These are phyloP conservation scores for Lamellibrachia luymesi DNA, from an alignment of 1,140 invertebrate genomes.

Conservation along the genomic window DNA sequence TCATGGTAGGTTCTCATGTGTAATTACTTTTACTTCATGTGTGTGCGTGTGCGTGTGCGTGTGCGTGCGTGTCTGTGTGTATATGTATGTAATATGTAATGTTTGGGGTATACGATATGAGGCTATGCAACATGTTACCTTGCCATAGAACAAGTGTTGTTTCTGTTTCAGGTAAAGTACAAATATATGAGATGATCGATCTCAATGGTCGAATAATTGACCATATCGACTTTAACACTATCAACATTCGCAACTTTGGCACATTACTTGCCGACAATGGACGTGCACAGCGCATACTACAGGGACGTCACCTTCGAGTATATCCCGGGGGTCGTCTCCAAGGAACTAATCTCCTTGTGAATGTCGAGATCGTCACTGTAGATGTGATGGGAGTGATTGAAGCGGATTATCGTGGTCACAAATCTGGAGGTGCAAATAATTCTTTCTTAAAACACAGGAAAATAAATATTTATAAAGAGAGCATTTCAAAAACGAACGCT, in stretches of 20 bases:
- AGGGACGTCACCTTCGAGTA: slow-evolving; percentile 32
- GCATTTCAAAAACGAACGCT: too few species aligned
- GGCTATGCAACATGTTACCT: not conserved
- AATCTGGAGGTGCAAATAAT: slow-evolving; percentile 32
- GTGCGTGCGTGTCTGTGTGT: too few species aligned
- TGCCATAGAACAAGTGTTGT: not conserved
- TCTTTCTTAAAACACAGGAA: not conserved
- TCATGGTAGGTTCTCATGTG: slow-evolving; percentile 31
- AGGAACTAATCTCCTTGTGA: slow-evolving; percentile 32
- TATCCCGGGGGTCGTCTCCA: slow-evolving; percentile 33
- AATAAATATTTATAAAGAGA: not conserved
- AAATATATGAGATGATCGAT: slow-evolving; percentile 41
- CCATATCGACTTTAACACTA: slow-evolving; percentile 36
- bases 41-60: too few species aligned
- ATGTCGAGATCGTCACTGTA: slow-evolving; percentile 33
- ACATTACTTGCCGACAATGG: slow-evolving; percentile 40
- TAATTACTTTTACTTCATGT: too few species aligned
- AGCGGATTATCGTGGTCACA: slow-evolving; percentile 37
- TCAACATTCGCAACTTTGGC: slow-evolving; percentile 43
- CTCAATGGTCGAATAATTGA: slow-evolving; percentile 34
- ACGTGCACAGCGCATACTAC: slow-evolving; percentile 29
- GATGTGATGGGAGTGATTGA: slow-evolving; percentile 41
- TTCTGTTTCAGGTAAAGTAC: slow-evolving; percentile 33
- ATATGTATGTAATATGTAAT: too few species aligned
- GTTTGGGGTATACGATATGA: too few species aligned